Percentiles rank a stretch among this genome's conserved stretches.
phyloP scores from a whole-genome alignment of 2,113 vertebrate genomes.

The Austrofundulus limnaeus region DNA sequence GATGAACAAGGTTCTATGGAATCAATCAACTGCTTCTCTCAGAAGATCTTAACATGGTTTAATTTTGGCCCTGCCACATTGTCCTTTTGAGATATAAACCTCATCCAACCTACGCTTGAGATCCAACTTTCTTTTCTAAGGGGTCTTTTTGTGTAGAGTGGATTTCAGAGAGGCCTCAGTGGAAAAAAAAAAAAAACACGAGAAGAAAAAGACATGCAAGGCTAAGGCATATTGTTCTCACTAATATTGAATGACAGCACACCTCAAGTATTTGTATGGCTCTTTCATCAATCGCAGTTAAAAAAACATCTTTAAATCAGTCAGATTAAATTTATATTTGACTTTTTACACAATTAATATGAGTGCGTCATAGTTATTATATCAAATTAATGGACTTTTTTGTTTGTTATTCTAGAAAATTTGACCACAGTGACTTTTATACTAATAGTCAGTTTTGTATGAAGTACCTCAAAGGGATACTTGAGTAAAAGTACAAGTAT shows the following conservation, averaged over 20 bases:
- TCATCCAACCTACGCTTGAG: conserved; percentile 72
- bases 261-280: conserved; percentile 50
- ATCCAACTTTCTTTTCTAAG: conserved; percentile 74
- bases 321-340: conserved; percentile 30
- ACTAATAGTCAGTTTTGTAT: too few relatives aligned
- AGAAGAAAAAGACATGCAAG: conserved; percentile 57
- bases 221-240: conserved; percentile 60
- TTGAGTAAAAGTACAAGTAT: not conserved
- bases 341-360: conserved; percentile 9
- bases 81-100: conserved; percentile 79
- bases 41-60: conserved; percentile 77
- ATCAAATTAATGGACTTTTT: not conserved
- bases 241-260: conserved; percentile 66
- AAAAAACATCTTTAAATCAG: conserved; percentile 46
- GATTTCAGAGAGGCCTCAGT: conserved; percentile 66
- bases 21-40: conserved; percentile 76
- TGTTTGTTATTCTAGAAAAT: not conserved
- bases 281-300: conserved; percentile 29
- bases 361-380: not conserved
- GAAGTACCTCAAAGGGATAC: too few relatives aligned
- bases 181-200: conserved; percentile 41
- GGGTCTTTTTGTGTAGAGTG: conserved; percentile 73
- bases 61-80: conserved; percentile 78
- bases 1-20: conserved; percentile 78
- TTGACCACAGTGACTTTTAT: not conserved